Evolutionary conservation across 2,888 invertebrate genomes (phyloP).

Genomic region (Idaea biselata): DNA sequence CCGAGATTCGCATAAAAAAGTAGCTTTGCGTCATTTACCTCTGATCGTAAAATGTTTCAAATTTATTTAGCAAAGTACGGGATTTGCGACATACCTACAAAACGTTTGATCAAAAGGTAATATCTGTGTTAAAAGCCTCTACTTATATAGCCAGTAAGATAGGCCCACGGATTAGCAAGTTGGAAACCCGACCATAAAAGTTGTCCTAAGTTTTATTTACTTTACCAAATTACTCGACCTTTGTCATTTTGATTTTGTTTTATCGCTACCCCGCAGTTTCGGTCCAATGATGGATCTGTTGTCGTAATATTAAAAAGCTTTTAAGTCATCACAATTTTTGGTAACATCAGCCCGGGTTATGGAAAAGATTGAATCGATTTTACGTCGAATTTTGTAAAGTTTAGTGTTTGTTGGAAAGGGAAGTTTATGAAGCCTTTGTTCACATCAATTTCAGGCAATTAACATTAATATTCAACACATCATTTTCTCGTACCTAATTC

Average conservation of each 20-base stretch:
- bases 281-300: neutral
- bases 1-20: too few species aligned
- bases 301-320: neutral
- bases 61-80: too few species aligned
- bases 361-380: neutral
- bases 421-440: neutral
- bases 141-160: neutral
- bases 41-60: too few species aligned
- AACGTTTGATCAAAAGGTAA: too few species aligned
- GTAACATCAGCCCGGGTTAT: neutral
- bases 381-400: neutral
- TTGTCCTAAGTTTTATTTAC: neutral
- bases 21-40: too few species aligned
- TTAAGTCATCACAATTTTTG: neutral
- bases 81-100: too few species aligned
- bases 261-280: neutral
- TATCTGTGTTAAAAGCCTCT: neutral
- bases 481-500: neutral
- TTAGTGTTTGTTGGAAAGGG: neutral
- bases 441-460: neutral
- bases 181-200: neutral
- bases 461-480: neutral
- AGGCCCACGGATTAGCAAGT: neutral
- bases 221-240: neutral
- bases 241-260: neutral